These are phyloP conservation scores for Therioaphis trifolii DNA, from an alignment of 2,888 invertebrate genomes.

Conservation along the genomic window DNA sequence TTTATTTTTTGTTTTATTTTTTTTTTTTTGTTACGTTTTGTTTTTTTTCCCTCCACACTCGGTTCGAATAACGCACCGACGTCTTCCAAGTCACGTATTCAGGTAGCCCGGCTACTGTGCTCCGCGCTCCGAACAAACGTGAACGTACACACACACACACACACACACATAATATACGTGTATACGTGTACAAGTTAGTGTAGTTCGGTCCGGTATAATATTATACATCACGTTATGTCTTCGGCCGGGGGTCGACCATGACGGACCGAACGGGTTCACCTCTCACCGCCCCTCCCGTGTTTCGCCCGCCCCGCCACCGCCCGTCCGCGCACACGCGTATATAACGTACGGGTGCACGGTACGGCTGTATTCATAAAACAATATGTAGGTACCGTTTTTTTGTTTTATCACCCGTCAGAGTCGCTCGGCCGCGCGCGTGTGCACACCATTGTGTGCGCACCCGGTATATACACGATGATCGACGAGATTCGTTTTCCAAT, in stretches of 20 bases:
- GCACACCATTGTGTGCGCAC: no score
- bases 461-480: no score
- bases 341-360: no score
- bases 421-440: no score
- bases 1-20: not conserved
- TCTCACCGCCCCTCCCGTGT: not conserved
- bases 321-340: no score
- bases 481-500: no score
- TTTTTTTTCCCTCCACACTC: not conserved
- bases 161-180: not conserved
- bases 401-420: no score
- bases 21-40: not conserved
- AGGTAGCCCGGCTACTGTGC: constrained; percentile 54
- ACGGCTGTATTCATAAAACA: no score
- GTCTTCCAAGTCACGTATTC: constrained; percentile 59
- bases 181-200: not conserved
- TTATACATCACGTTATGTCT: no score
- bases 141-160: not conserved
- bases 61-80: constrained; percentile 48
- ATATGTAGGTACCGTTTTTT: no score
- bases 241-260: constrained; percentile 50
- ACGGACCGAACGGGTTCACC: constrained; percentile 42
- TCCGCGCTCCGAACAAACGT: constrained; percentile 20
- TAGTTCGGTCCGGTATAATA: no score
- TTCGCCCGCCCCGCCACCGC: not conserved